A percentile compares a stretch with the other conserved stretches of the same genome.
phyloP scores from a whole-genome alignment of 2,113 vertebrate genomes.

The Origma solitaria region DNA sequence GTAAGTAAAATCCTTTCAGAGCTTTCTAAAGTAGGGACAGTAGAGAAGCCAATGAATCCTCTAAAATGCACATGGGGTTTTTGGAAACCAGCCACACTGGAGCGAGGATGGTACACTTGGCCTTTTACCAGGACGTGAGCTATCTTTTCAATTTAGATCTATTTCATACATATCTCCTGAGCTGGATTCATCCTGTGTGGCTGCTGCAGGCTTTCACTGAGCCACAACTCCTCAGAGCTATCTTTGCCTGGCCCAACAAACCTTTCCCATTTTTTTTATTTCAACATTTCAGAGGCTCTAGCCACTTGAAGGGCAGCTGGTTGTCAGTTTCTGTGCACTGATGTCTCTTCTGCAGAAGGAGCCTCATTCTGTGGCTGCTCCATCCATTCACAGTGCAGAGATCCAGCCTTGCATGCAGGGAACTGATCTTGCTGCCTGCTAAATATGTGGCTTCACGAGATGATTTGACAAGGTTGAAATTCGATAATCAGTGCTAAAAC shows the following conservation, averaged over 20 bases:
- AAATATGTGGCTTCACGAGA: neutral
- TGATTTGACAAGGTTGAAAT: neutral
- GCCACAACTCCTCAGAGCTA: neutral
- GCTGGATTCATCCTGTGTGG: neutral
- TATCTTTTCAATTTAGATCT: neutral
- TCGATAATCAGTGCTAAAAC: neutral
- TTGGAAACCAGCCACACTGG: neutral
- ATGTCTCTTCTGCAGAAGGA: neutral
- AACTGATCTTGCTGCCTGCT: neutral
- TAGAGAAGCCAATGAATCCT: neutral
- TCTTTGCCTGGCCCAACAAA: neutral
- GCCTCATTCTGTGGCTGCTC: neutral
- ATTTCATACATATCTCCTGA: neutral
- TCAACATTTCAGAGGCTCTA: neutral
- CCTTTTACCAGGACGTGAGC: neutral
- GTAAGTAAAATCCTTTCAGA: neutral
- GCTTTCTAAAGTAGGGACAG: neutral
- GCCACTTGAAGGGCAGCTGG: neutral
- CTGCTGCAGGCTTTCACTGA: neutral
- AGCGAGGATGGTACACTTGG: neutral
- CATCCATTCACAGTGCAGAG: rapidly evolving
- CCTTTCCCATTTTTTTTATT: neutral
- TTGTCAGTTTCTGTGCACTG: neutral
- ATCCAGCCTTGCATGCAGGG: neutral
- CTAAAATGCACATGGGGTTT: neutral